Base-by-base conservation (phyloP, 1,140 invertebrate genomes). In the Magallana ariakensis region DNA sequence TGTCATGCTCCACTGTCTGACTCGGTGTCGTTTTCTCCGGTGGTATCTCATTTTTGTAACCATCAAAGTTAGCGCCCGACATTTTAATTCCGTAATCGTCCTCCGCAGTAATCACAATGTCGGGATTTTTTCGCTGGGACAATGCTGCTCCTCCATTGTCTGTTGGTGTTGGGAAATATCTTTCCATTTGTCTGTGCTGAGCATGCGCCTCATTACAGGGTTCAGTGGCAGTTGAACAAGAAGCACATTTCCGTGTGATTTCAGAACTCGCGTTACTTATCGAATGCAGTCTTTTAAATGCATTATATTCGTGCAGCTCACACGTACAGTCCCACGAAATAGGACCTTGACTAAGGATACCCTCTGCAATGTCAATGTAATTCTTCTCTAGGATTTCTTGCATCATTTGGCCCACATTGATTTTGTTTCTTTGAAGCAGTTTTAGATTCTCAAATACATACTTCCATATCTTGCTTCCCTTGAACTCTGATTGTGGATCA, bases 391-490 rank as follows among this genome's bases (percentile, higher is more conserved):
- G 66, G 15, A 33, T 22, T 33, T 75, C 66, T 75, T 26, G 66
- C 66, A 75, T 75, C 22, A 26, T 75, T 26, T 75, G 11, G 66
- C 22, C 22, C 22, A 75, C 66, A 33, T 75, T 33, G 11, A 75
- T 26, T 1, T 75, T 22, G 15, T 75, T 75, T 75, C 22, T 75
- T 13, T 75, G 66, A 13, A 75, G 15, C 1, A 11, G 22, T 75
- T 75, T 75, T 26, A 75, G 10, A 75, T 75, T 75, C 7, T 75
- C 66, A 75, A 75, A 75, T 7, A 75, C 66, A 26, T 75, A 75
- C 66, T 75, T 75, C 66, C 66, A 75, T 8, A 75, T 19, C 22
- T 75, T 75, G 15, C 66, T 75, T 7, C 66, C 66, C 33, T 26
- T 75, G 10, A 75, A 75, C 3, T 26, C 66, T 26, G 66, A 75